Evolutionary conservation across 2,888 invertebrate species (phyloP).

Genomic region (Priapulus caudatus): DNA sequence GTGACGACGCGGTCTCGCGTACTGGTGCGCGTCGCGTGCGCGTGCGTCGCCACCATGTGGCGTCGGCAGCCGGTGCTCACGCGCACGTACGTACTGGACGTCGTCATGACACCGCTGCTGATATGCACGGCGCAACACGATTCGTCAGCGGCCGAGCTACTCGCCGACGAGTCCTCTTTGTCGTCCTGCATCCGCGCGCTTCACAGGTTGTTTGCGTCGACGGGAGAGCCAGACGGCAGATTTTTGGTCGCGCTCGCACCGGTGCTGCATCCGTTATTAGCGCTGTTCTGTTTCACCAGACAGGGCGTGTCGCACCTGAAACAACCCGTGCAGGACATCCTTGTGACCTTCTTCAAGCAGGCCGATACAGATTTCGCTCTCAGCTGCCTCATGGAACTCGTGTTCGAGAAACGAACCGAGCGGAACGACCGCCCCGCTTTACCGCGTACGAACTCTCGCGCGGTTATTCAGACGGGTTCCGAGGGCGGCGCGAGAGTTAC

Average conservation of each 20-base stretch:
- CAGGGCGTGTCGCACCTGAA: neutral
- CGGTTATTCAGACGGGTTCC: no score
- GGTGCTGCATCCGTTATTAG: neutral
- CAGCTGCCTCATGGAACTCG: neutral
- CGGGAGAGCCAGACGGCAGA: neutral
- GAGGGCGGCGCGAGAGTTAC: neutral
- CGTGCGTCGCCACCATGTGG: conserved; percentile 3
- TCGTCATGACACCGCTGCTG: neutral
- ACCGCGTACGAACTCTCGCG: no score
- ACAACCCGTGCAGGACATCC: neutral
- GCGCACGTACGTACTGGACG: neutral
- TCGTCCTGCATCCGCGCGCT: neutral
- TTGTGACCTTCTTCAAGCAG: neutral
- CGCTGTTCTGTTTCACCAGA: neutral
- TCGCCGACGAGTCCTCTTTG: neutral
- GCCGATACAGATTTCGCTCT: neutral
- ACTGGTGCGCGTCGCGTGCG: neutral
- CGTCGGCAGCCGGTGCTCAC: neutral
- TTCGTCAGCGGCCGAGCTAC: neutral
- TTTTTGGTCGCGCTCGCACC: neutral
- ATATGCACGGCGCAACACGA: neutral
- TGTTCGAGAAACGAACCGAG: neutral
- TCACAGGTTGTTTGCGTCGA: neutral
- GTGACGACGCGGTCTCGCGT: neutral
- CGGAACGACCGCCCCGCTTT: no score